Conservation (phyloP, 37 sponge, comb jelly and placozoan species). For the Spongia lamella region DNA sequence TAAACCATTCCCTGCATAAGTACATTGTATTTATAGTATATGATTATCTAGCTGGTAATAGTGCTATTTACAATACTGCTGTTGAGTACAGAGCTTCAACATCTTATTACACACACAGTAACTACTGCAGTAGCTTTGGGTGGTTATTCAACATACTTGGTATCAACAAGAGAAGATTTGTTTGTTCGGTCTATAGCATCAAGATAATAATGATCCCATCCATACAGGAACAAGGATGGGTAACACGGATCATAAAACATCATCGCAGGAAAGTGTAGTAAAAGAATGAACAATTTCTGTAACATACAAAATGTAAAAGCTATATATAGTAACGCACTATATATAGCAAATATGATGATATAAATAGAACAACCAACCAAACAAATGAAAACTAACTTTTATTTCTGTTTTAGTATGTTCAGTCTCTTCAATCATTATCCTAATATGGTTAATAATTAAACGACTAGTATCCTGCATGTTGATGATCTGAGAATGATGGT, state of each 20-base stretch:
- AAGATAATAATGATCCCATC: conserved; percentile 85
- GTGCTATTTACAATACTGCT: neutral
- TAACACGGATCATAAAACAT: conserved; percentile 73
- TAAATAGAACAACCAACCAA: no score
- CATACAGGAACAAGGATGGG: conserved; percentile 82
- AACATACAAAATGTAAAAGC: neutral
- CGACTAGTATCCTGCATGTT: conserved; percentile 77
- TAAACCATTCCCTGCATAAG: conserved; percentile 57
- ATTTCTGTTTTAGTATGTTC: conserved; percentile 21
- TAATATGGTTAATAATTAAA: conserved; percentile 81
- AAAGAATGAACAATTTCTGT: conserved; percentile 68
- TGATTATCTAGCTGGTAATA: neutral
- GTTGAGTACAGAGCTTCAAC: no score
- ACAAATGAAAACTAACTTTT: no score
- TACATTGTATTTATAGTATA: conserved; percentile 5
- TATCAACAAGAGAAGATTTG: neutral
- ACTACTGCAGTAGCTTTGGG: neutral
- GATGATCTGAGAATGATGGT: conserved; percentile 1
- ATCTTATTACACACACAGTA: no score
- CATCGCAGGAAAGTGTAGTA: conserved; percentile 84
- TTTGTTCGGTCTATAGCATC: conserved; percentile 62
- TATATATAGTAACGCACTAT: no score
- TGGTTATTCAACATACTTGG: no score
- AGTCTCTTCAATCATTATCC: conserved; percentile 86
- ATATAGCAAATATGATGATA: no score